A percentile compares a stretch with the other conserved stretches of the same genome.
Evolutionary conservation across 2,888 invertebrate genomes (phyloP).

Genomic region (Diaperis boleti): DNA sequence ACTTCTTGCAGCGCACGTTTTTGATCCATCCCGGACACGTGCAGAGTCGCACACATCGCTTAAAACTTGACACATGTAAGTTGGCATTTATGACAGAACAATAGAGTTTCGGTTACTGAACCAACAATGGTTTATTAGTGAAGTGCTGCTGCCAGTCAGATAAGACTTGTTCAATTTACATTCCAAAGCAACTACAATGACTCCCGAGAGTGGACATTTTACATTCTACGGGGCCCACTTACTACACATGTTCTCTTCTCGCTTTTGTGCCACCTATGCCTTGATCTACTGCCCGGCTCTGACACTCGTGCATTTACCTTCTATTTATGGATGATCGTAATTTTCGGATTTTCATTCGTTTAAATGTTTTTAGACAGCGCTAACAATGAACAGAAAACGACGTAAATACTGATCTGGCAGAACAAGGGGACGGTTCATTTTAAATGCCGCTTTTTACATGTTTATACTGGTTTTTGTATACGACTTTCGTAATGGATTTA

Average conservation of each 20-base stretch:
- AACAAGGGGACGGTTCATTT: conserved; percentile 37
- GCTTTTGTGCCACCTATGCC: conserved; percentile 35
- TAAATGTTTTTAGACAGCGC: conserved; percentile 55
- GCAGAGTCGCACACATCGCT: conserved; percentile 47
- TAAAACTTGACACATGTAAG: conserved; percentile 53
- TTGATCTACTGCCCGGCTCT: conserved; percentile 37
- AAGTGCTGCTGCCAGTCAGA: conserved; percentile 63
- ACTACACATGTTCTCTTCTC: conserved; percentile 44
- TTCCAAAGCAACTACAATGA: conserved; percentile 64
- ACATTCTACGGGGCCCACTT: conserved; percentile 60
- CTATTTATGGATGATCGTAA: conserved; percentile 57
- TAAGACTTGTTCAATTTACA: conserved; percentile 66
- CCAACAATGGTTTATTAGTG: conserved; percentile 65
- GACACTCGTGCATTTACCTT: conserved; percentile 48
- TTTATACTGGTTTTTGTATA: conserved; percentile 33
- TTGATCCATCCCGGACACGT: conserved; percentile 33
- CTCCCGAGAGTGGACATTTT: conserved; percentile 63
- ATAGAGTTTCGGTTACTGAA: conserved; percentile 63
- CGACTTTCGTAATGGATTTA: conserved; percentile 27
- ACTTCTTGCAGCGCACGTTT: too few species aligned
- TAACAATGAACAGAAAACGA: conserved; percentile 51
- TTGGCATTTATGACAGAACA: conserved; percentile 58
- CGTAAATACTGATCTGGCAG: conserved; percentile 47
- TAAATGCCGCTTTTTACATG: conserved; percentile 39
- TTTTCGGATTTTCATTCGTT: conserved; percentile 58